A percentile compares a stretch with the other conserved stretches of the same genome.
Evolutionary conservation across 2,888 invertebrate species (phyloP).

Genomic region (Acanthosepion pharaonis): DNA sequence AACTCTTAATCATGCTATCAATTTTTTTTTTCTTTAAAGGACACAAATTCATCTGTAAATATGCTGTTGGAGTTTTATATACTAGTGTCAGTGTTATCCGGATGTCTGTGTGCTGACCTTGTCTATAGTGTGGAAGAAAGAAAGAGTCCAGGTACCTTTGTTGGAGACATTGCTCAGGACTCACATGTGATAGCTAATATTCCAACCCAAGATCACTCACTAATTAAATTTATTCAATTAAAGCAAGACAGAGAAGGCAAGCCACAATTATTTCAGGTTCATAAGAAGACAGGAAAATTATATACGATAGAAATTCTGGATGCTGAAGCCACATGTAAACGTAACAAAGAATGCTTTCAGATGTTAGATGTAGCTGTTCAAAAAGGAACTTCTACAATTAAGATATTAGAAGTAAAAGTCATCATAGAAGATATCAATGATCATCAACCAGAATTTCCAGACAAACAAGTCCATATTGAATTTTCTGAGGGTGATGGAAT

Average conservation of each 20-base stretch:
- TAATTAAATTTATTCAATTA: neutral
- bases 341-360: neutral
- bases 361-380: neutral
- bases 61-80: neutral
- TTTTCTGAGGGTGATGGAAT: slow-evolving; percentile 6
- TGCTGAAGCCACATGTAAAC: neutral
- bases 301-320: neutral
- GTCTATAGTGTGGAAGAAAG: neutral
- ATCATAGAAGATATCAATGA: neutral
- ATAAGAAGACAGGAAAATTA: neutral
- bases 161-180: neutral
- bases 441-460: neutral
- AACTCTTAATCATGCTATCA: neutral
- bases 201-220: neutral
- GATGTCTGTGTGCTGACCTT: neutral
- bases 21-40: neutral
- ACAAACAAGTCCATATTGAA: neutral
- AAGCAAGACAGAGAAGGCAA: neutral
- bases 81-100: neutral
- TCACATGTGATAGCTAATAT: neutral
- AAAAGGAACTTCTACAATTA: neutral
- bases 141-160: neutral
- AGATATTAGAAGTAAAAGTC: neutral
- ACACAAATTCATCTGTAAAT: neutral
- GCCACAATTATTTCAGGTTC: neutral